Percentiles rank a stretch among this genome's conserved stretches.
Conservation (phyloP, 2,797 vertebrate genomes). For the Odontamblyopus lacepedii region DNA sequence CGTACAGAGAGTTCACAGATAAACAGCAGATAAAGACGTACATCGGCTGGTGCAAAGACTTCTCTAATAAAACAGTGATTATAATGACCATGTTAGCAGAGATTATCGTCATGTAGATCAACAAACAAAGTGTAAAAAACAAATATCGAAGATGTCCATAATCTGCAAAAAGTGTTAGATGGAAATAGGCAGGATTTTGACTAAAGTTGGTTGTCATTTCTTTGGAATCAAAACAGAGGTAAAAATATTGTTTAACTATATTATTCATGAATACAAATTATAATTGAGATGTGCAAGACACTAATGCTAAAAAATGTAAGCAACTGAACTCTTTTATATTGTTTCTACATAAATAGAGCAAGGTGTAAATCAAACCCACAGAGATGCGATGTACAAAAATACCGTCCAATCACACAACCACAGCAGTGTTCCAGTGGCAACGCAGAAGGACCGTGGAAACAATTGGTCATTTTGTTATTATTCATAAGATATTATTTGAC, state of each 20-base stretch:
- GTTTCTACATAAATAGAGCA: not conserved
- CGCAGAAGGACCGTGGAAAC: too few relatives aligned
- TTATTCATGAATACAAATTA: not conserved
- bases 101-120: slow-evolving; percentile 46
- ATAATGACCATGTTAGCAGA: slow-evolving; percentile 54
- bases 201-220: not conserved
- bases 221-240: not conserved
- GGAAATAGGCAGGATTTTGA: slow-evolving; percentile 38
- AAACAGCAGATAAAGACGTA: slow-evolving; percentile 61
- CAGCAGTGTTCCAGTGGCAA: too few relatives aligned
- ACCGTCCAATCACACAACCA: not conserved
- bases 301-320: not conserved
- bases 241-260: not conserved
- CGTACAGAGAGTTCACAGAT: slow-evolving; percentile 61
- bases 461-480: too few relatives aligned
- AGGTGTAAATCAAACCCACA: not conserved
- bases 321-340: not conserved
- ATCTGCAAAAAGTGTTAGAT: slow-evolving; percentile 58
- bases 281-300: not conserved
- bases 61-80: slow-evolving; percentile 43
- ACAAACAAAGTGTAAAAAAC: slow-evolving; percentile 39
- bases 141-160: slow-evolving; percentile 47
- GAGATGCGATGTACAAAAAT: not conserved
- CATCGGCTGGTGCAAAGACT: slow-evolving; percentile 58
- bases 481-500: too few relatives aligned